A percentile compares a stretch with the other conserved stretches of the same genome.
phyloP scores from a whole-genome alignment of 1,140 invertebrate genomes.

The Brachionus paranguensis region DNA sequence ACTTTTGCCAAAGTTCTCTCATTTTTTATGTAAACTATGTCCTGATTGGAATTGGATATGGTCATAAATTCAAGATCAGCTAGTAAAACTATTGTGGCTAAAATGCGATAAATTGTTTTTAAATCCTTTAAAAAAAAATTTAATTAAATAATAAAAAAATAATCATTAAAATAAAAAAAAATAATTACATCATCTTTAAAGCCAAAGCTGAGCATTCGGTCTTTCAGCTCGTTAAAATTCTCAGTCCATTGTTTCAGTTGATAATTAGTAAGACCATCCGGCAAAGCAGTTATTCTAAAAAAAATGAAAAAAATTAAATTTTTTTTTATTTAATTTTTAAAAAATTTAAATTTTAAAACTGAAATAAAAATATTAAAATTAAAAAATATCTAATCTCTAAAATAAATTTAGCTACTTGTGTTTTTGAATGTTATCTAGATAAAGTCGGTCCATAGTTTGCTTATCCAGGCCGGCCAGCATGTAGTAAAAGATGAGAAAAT shows the following conservation, averaged over 20 bases:
- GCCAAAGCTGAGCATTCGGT: slow-evolving; percentile 42
- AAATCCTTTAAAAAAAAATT: slow-evolving; percentile 58
- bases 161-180: neutral
- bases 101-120: slow-evolving; percentile 44
- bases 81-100: slow-evolving; percentile 47
- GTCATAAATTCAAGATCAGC: slow-evolving; percentile 1
- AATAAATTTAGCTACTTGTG: neutral
- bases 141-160: neutral
- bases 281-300: slow-evolving; percentile 1
- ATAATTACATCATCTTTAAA: slow-evolving; percentile 42
- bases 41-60: neutral
- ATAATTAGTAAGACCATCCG: slow-evolving; percentile 6
- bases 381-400: neutral
- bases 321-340: too few relatives aligned
- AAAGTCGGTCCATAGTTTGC: neutral
- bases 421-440: slow-evolving; percentile 28
- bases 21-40: slow-evolving; percentile 38
- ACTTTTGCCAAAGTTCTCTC: slow-evolving; percentile 19
- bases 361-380: neutral
- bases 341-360: too few relatives aligned
- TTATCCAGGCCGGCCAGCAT: slow-evolving; percentile 23
- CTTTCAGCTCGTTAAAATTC: slow-evolving; percentile 44
- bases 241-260: slow-evolving; percentile 39
- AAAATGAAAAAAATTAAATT: too few relatives aligned
- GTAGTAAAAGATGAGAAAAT: slow-evolving; percentile 38